Base-by-base conservation (phyloP, 2,888 invertebrate species). In the Deilephila elpenor region DNA sequence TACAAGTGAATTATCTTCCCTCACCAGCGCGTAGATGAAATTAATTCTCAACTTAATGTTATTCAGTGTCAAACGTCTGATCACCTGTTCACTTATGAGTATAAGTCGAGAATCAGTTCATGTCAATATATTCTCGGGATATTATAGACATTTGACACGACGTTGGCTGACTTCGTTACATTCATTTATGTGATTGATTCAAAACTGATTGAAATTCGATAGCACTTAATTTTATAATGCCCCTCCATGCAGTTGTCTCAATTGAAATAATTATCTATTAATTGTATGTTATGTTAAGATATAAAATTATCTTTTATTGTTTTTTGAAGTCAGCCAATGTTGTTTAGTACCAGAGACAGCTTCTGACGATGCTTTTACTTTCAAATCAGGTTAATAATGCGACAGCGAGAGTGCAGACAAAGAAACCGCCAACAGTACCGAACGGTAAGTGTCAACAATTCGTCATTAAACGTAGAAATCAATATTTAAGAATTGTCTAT, bases 361-460 rank as follows among this genome's bases (percentile, higher is more conserved):
- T 83, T 89, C 85, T 93, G 85, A 92, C 83, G 83, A 86, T 80
- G 25, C 8, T 81, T 89, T 92, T 89, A 87, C 86, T 92, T 88
- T 86, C 85, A 83, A 89, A 95, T 91, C 96, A 98, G 99, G 99
- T 99, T 93, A 99, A 99, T 96, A 99, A 99, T 96, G 99, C 99
- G 85, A 99, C 99, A 87, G 99, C 99, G 88, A 96, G 99, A 96
- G 99, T 99, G 94, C 99, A 99, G 96, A 99, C 99, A 90, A 99
- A 99, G 97, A 99, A 99, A 96, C 97, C 98, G 84, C 97, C 98
- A 83, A 96, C 98, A 85, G 96, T 98, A 91, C 98, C 98, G 85
- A 97, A 98, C 96, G 98, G 98, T 98, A 95, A 96, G 97, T 89
- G 59, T 59, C 37, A 19, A 53, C 53, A 25, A 3, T 25, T 20